These are phyloP conservation scores for Exephanes ischioxanthus DNA, from an alignment of 2,888 invertebrate species.

Conservation along the genomic window DNA sequence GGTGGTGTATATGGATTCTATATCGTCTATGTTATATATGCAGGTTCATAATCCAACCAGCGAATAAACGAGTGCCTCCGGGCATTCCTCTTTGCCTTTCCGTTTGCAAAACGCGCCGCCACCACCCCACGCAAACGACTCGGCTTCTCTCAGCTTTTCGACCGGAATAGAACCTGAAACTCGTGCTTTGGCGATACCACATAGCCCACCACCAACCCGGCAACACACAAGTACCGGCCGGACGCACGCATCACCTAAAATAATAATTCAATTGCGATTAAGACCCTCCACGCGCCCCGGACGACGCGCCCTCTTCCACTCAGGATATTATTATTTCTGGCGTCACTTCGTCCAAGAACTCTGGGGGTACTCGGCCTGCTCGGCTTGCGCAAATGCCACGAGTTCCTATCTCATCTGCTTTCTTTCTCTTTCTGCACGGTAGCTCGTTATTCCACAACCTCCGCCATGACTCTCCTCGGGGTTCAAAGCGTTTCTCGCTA, in stretches of 20 bases:
- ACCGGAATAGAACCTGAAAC: conserved; percentile 63
- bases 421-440: conserved; percentile 11
- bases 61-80: conserved; percentile 42
- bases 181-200: conserved; percentile 25
- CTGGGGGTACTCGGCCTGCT: conserved; percentile 34
- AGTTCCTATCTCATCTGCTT: conserved; percentile 46
- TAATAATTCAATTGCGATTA: conserved; percentile 78
- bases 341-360: conserved; percentile 61
- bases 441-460: background rate
- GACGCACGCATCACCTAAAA: conserved; percentile 76
- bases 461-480: conserved; percentile 19
- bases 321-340: conserved; percentile 76
- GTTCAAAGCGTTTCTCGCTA: conserved; percentile 73
- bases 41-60: conserved; percentile 40
- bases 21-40: conserved; percentile 35
- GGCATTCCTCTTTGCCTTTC: conserved; percentile 66
- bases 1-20: conserved; percentile 38
- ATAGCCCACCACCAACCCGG: conserved; percentile 64
- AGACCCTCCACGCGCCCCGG: conserved; percentile 65
- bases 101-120: conserved; percentile 23
- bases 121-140: conserved; percentile 38
- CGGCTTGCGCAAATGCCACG: conserved; percentile 43
- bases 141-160: conserved; percentile 31
- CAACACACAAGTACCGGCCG: conserved; percentile 64
- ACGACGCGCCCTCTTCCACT: conserved; percentile 57